A percentile compares a stretch with the other conserved stretches of the same genome.
Evolutionary conservation across 2,113 vertebrate genomes (phyloP).

Genomic region (Bubo bubo): DNA sequence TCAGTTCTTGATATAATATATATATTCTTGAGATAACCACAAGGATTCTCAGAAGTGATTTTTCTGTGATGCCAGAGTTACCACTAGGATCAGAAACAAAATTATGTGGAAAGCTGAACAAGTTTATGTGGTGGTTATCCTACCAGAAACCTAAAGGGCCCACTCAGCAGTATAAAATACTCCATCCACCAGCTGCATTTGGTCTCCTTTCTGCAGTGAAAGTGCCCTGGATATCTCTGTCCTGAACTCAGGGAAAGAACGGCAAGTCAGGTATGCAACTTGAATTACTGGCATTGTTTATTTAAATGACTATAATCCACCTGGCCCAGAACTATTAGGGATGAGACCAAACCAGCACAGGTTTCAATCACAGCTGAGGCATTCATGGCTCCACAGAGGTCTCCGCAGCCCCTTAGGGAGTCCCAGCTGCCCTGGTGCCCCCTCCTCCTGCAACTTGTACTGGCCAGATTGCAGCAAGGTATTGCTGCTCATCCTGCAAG

Average conservation of each 20-base stretch:
- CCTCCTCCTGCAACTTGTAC: accelerated
- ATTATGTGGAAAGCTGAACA: neutral
- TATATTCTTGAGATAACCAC: neutral
- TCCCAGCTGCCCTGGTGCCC: accelerated
- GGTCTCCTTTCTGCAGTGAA: neutral
- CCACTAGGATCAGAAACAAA: neutral
- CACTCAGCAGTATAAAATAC: neutral
- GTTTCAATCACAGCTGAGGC: neutral
- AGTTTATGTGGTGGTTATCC: neutral
- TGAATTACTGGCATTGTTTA: neutral
- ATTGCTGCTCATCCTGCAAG: neutral
- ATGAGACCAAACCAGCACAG: neutral
- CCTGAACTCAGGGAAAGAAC: neutral
- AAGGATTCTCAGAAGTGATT: conserved; percentile 8
- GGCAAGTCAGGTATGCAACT: neutral
- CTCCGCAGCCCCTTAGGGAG: neutral
- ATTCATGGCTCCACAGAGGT: neutral
- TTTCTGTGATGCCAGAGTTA: neutral
- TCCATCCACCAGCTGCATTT: neutral
- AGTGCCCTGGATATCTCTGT: neutral
- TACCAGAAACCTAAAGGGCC: neutral
- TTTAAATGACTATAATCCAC: neutral
- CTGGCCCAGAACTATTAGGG: neutral
- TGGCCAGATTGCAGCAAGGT: neutral
- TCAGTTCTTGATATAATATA: neutral